These are phyloP conservation scores for Epinotia brunnichana DNA, from an alignment of 2,888 invertebrate species.

Conservation along the genomic window DNA sequence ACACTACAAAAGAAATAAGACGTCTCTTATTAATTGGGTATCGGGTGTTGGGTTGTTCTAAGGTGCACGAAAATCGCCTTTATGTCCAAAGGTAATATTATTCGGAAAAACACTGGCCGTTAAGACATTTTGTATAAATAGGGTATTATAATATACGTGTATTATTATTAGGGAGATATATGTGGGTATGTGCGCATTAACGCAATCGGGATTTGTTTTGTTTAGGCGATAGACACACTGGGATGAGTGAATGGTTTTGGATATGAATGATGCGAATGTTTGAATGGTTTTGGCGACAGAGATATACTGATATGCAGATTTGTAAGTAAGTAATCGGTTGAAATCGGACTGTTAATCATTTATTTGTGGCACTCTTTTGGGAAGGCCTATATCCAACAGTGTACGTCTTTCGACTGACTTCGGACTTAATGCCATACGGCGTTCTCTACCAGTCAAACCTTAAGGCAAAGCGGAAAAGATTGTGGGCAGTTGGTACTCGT, in stretches of 20 bases:
- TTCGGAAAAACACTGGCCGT: background rate
- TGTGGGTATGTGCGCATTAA: slow-evolving; percentile 63
- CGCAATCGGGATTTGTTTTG: slow-evolving; percentile 62
- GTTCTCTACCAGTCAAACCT: no score
- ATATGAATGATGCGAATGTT: background rate
- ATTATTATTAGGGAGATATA: slow-evolving; percentile 62
- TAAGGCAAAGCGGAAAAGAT: no score
- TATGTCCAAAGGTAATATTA: background rate
- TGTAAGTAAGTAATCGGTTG: no score
- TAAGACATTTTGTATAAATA: slow-evolving; percentile 5
- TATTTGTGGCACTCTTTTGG: no score
- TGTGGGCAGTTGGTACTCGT: no score
- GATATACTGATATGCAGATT: background rate
- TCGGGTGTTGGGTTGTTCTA: slow-evolving; percentile 59
- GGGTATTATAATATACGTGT: slow-evolving; percentile 46
- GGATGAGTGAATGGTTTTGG: slow-evolving; percentile 1
- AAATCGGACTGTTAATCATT: background rate
- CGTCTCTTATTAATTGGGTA: slow-evolving; percentile 75
- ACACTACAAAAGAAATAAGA: slow-evolving; percentile 68
- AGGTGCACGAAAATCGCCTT: slow-evolving; percentile 20
- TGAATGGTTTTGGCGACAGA: background rate
- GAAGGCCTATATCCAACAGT: no score
- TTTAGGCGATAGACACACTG: slow-evolving; percentile 56
- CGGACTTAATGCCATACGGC: no score
- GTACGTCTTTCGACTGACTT: no score